Conservation (phyloP, 2,113 vertebrate genomes). For the Dromiciops gliroides region DNA sequence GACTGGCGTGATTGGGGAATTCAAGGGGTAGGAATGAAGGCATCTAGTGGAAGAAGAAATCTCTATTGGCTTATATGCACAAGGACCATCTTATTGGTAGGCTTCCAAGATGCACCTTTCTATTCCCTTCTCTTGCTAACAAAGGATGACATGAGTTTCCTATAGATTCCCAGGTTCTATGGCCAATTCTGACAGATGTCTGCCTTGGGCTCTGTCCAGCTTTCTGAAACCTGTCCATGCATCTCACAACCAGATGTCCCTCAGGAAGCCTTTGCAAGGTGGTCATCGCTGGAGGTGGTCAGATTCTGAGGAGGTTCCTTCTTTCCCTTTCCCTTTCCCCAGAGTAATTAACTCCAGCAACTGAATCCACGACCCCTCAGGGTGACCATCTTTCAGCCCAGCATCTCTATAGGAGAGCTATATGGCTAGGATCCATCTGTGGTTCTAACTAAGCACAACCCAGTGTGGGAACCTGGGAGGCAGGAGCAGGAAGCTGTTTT, state of each 20-base stretch:
- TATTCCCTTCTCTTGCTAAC: neutral
- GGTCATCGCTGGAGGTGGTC: neutral
- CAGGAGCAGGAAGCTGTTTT: neutral
- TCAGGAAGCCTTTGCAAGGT: neutral
- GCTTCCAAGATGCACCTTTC: neutral
- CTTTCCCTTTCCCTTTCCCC: neutral
- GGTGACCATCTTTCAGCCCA: no score
- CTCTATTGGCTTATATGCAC: neutral
- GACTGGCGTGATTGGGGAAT: neutral
- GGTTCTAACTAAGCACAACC: neutral
- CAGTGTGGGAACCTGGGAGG: neutral
- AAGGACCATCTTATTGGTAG: neutral
- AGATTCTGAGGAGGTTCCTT: neutral
- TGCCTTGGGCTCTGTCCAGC: neutral
- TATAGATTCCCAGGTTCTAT: neutral
- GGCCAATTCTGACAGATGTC: neutral
- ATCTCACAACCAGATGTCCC: neutral
- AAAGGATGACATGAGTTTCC: neutral
- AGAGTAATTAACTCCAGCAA: neutral
- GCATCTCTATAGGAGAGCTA: neutral
- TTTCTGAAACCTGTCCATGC: neutral
- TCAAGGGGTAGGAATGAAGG: neutral
- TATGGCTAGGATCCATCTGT: neutral
- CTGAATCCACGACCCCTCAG: neutral
- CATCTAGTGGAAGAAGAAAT: slow-evolving; percentile 3